Evolutionary conservation across 92 coral and sea anemone genomes (phyloP), one percentile per base, ranked within the genome.

Genomic region (Pocillopora meandrina): DNA sequence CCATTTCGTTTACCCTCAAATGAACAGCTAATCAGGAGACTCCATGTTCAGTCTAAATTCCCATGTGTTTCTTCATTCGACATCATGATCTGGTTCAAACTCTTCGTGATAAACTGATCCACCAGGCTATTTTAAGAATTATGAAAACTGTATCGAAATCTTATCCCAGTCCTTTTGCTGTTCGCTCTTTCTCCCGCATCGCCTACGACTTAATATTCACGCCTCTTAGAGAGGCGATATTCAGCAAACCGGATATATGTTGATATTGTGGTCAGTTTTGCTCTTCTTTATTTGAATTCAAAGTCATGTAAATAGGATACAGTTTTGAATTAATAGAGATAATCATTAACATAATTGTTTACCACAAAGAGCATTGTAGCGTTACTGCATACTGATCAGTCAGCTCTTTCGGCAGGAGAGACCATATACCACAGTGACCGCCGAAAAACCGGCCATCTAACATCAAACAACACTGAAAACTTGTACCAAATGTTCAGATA

Each of bases 211-310:
- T 15, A 7, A 16, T 12, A 3, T n/a, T 11, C n/a, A 34, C 20
- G 12, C 74, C 63, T 71, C 71, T 71, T 42, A 18, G 7, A 81
- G 70, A 81, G 59, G 77, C 19, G 79, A 74, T 83, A 62, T 83
- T 83, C 61, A 47, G 63, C 18, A 62, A 83, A 83, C 85, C 77
- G 86, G 86, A 83, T 61, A 83, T 36, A 82, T 49, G 12, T 18
- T 20, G 79, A 72, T 82, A 82, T 82, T 72, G 47, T 61, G 47
- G 49, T 61, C 67, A 31, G 10, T 34, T 70, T 55, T 16, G 10
- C 63, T 26, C 9, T 63, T 55, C 36, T 63, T 17, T 66, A 57
- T 65, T 67, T 52, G 57, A 80, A 68, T 67, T 23, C 23, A 55
- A 62, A 61, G 12, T 52, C 80, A 74, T 64, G 63, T 61, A 61